Base-by-base conservation (phyloP, 2,888 invertebrate species). In the Pseudococcus longispinus region DNA sequence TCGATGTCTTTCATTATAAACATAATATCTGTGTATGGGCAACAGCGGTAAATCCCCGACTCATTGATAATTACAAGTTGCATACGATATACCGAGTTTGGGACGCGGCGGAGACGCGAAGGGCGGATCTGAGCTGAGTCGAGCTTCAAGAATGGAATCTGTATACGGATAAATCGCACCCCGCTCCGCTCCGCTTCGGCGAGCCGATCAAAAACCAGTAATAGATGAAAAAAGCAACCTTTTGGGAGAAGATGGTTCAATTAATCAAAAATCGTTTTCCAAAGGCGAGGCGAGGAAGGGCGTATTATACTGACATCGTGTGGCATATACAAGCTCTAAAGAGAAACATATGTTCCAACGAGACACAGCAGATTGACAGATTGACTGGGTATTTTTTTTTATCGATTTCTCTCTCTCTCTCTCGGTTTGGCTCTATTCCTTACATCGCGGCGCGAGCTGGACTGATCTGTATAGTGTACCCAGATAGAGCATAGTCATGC, bases 311-410 rank as follows among this genome's bases (percentile, higher is more conserved):
- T 23, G 51, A 60, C 23, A 60, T 60, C 60, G 85, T 46, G 85
- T 86, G 86, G 77, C 86, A 46, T 44, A 80, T 86, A 80, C 55
- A 42, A 32, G 77, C 44, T 70, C 37, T 44, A 80, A 51, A 86
- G 77, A 55, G 80, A 86, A 86, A 80, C 86, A 86, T 51, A 86
- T 86, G 86, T 86, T 86, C 77, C 46, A 74, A 46, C 77, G 77
- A 70, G 70, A 70, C 70, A 70, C 29, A 70, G 46, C 86, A 77
- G 86, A 86, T 86, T 86, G 86, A 86, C 86, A 86, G 86, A 86
- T 86, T 86, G 86, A 86, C 86, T 86, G 80, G 86, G 74, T 86
- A 86, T 80, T 86, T 86, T 65, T 60, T 70, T 60, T 60, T 60
- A 60, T 60, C 60, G 60, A 60, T 60, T 60, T 60, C 60, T 23